Conservation (phyloP, 2,888 invertebrate species). For the Zaprionus bogoriensis region DNA sequence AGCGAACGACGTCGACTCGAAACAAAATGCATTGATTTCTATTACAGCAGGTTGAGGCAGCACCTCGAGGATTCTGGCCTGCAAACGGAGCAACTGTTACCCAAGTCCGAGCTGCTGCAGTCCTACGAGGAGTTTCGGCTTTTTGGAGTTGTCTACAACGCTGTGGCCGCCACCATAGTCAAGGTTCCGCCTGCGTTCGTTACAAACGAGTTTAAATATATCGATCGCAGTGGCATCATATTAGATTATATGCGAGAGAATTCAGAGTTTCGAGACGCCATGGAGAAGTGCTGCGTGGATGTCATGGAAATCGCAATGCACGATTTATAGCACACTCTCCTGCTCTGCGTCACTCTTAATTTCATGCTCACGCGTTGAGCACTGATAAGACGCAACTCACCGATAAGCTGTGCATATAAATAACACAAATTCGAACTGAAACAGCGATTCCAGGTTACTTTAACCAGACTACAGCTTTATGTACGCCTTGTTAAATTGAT, state of each 20-base stretch:
- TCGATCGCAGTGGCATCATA: constrained; percentile 46
- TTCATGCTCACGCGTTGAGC: not conserved
- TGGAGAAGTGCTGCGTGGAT: constrained; percentile 50
- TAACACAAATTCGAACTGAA: too few relatives aligned
- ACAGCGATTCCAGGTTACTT: too few relatives aligned
- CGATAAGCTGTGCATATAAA: too few relatives aligned
- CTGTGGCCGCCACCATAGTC: constrained; percentile 62
- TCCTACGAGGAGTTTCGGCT: constrained; percentile 73
- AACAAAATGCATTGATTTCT: constrained; percentile 55
- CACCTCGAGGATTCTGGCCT: constrained; percentile 71
- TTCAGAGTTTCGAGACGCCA: constrained; percentile 34
- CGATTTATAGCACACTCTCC: constrained; percentile 7
- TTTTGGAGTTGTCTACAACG: constrained; percentile 66
- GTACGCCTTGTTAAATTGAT: too few relatives aligned
- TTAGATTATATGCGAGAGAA: constrained; percentile 48
- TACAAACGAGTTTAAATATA: constrained; percentile 68
- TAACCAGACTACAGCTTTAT: too few relatives aligned
- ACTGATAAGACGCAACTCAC: too few relatives aligned
- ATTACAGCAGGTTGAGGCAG: constrained; percentile 65
- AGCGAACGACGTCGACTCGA: constrained; percentile 33
- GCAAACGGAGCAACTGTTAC: constrained; percentile 36
- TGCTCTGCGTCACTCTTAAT: not conserved
- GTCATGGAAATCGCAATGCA: constrained; percentile 46
- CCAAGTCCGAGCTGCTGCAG: constrained; percentile 48
- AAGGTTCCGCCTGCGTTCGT: constrained; percentile 64